Evolutionary conservation across 2,797 vertebrate genomes (phyloP).

Genomic region (Enteromius radiatus): DNA sequence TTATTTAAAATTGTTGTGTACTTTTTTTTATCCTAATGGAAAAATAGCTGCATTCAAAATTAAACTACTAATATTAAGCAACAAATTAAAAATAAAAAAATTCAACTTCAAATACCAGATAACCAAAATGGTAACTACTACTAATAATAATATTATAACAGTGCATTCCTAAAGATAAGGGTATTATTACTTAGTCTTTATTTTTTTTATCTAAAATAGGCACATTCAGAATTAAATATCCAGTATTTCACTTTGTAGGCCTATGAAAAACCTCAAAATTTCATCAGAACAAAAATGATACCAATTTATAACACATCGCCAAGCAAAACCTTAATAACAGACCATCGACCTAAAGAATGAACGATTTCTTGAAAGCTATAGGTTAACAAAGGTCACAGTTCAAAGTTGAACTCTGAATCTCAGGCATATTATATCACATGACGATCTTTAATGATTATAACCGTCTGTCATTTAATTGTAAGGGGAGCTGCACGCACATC

Average conservation of each 20-base stretch:
- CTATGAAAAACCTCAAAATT: background rate
- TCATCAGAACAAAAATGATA: background rate
- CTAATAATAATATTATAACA: background rate
- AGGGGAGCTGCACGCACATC: background rate
- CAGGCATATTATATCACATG: background rate
- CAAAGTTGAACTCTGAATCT: background rate
- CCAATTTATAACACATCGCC: background rate
- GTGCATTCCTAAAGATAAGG: background rate
- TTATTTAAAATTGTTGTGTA: background rate
- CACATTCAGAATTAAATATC: background rate
- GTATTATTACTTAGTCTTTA: no score
- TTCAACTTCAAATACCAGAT: background rate
- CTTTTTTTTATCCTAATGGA: background rate
- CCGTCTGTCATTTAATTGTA: background rate
- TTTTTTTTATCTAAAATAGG: background rate
- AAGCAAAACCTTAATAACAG: background rate
- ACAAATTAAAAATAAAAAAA: no score
- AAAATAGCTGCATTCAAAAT: background rate
- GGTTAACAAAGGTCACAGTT: background rate
- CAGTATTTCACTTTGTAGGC: background rate
- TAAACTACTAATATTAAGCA: background rate
- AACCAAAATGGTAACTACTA: background rate
- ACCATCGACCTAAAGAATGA: background rate
- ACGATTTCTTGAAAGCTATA: background rate
- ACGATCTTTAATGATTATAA: background rate